phyloP scores from a whole-genome alignment of 2,888 invertebrate genomes.

The Oscheius sp. region DNA sequence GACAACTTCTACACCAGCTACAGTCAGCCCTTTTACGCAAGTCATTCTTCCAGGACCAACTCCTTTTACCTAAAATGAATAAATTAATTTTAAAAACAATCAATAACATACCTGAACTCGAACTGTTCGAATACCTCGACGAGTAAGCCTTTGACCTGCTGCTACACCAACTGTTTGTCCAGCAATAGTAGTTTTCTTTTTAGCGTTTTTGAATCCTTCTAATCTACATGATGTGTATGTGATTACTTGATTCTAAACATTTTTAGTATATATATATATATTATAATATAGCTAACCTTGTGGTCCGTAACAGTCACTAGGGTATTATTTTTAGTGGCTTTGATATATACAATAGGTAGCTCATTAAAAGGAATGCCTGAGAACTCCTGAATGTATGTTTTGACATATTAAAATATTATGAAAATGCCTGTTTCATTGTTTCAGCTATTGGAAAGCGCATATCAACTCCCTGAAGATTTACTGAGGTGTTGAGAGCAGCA shows the following conservation, averaged over 20 bases:
- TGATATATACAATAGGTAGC: constrained; percentile 84
- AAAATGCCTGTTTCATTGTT: constrained; percentile 50
- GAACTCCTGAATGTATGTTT: constrained; percentile 57
- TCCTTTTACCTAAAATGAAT: constrained; percentile 65
- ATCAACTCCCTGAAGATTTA: constrained; percentile 58
- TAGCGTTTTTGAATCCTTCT: constrained; percentile 92
- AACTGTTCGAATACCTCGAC: constrained; percentile 70
- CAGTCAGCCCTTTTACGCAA: constrained; percentile 89
- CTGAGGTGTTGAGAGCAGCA: constrained; percentile 47
- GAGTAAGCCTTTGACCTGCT: constrained; percentile 75
- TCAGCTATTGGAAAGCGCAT: constrained; percentile 60
- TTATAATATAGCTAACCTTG: constrained; percentile 65
- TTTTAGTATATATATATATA: neutral
- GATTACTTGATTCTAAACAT: constrained; percentile 48
- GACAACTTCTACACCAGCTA: constrained; percentile 87
- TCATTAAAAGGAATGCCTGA: constrained; percentile 72
- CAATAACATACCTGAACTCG: constrained; percentile 54
- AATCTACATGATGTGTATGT: constrained; percentile 75
- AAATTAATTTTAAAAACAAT: neutral
- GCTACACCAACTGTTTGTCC: constrained; percentile 88
- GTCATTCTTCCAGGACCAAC: constrained; percentile 76
- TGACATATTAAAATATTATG: neutral
- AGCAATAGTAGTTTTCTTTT: constrained; percentile 91
- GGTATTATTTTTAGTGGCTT: constrained; percentile 87
- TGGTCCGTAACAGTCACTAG: constrained; percentile 81